Evolutionary conservation across 2,113 vertebrate species (phyloP).

Genomic region (Tupaia chinensis): DNA sequence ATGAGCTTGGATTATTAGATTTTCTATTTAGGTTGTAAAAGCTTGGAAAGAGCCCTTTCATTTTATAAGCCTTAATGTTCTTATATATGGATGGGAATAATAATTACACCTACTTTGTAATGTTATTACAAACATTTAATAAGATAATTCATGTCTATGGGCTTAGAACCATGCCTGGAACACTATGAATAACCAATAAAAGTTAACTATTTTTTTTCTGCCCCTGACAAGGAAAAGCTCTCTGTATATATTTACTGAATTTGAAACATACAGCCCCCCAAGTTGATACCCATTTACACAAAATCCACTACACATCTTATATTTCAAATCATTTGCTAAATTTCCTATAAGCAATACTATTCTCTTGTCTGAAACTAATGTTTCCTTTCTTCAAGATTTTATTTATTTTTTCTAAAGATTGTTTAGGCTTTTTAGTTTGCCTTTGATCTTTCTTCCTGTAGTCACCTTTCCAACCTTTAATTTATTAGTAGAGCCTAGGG

Average conservation of each 20-base stretch:
- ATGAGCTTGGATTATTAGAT: background rate
- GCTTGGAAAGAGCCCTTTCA: background rate
- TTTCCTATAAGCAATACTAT: background rate
- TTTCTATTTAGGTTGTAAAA: background rate
- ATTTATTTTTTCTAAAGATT: background rate
- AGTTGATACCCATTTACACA: background rate
- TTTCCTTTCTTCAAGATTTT: conserved; percentile 15
- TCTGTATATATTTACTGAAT: background rate
- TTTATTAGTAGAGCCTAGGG: background rate
- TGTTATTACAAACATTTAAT: background rate
- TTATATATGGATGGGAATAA: conserved; percentile 6
- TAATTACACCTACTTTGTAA: background rate
- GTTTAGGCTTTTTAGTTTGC: background rate
- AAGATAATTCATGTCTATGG: background rate
- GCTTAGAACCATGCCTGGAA: background rate
- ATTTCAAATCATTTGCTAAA: conserved; percentile 38
- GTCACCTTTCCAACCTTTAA: background rate
- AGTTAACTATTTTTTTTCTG: background rate
- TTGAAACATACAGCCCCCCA: background rate
- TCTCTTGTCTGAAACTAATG: conserved; percentile 13
- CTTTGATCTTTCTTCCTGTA: background rate
- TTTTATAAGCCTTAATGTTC: background rate
- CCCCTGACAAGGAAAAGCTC: background rate
- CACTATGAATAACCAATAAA: background rate
- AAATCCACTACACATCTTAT: background rate